Evolutionary conservation across 1,140 invertebrate species (phyloP), one percentile per base, ranked within the genome.

Genomic region (Cydia strobilella): DNA sequence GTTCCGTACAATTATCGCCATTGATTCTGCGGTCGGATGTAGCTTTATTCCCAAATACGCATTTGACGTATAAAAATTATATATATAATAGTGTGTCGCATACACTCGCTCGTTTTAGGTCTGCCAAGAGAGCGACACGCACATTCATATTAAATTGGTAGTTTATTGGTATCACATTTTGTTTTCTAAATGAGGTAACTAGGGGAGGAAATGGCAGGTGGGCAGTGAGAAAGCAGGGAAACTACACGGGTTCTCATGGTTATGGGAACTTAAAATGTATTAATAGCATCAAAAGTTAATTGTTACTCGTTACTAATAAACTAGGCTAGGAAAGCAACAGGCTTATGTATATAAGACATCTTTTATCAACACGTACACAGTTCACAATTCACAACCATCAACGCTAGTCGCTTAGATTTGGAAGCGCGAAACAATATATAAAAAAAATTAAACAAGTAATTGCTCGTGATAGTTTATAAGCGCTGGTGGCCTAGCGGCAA

Each of bases 1-100:
- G 81, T 84, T 83, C 74, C 78, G 62, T 75, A 75, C 85, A 88
- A 92, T 92, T 92, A 92, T 92, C 90, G 81, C 90, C 84, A 92
- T 90, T 90, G 88, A 90, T 86, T 87, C 84, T 86, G 90, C 74
- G 90, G 90, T 91, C 77, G 63, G 39, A 35, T 12, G 66, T 18
- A 15, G 45, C 65, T 10, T 69, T 23, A 59, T 59, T 59, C 54
- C 1, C 20, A 23, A 59, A 23, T 59, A 12, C 3, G 10, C 9
- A 23, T 59, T 59, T 59, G 54, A 23, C n/a, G 15, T 59, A 59
- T 23, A 20, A 10, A 59, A 23, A 23, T 59, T 59, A 23, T 3
- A 54, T 6, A 54, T 18, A 23, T 23, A 42, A 42, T 42, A 12
- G n/a, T 15, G 18, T 59, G 18, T 23, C 10, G 18, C 9, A n/a